phyloP scores from a whole-genome alignment of 2,797 vertebrate species.

The Amblyraja radiata region DNA sequence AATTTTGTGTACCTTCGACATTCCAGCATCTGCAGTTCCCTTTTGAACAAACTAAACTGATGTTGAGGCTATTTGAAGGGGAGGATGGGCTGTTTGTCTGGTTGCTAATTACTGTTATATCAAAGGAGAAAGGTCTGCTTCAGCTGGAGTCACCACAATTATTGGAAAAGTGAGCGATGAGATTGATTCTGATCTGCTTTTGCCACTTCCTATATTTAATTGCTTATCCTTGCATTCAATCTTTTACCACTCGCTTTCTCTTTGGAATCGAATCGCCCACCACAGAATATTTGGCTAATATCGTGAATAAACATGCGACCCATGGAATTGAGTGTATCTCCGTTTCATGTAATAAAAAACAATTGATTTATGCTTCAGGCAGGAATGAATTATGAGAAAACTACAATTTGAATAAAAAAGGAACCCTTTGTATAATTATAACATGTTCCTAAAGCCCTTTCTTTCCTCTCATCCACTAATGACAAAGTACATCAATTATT shows the following conservation, averaged over 20 bases:
- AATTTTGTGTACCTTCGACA: too few species aligned
- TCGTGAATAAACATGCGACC: neutral
- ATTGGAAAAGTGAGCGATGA: slow-evolving; percentile 12
- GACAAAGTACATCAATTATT: neutral
- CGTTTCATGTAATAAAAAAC: neutral
- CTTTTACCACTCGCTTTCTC: neutral
- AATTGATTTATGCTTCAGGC: neutral
- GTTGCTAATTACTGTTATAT: neutral
- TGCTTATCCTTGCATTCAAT: neutral
- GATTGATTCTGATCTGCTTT: neutral
- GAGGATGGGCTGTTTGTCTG: neutral
- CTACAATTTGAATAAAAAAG: neutral
- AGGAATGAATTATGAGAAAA: neutral
- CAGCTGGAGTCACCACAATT: neutral
- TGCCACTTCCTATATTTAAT: slow-evolving; percentile 16
- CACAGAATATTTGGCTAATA: neutral
- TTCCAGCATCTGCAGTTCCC: too few species aligned
- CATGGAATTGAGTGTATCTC: neutral
- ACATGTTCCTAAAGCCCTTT: too few species aligned
- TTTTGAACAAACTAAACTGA: too few species aligned
- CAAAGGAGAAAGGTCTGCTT: neutral
- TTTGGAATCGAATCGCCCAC: neutral
- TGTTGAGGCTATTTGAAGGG: too few species aligned
- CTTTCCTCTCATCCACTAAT: too few species aligned
- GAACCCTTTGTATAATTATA: neutral